Evolutionary conservation across 35 echinoderm and acorn worm genomes (phyloP).

Genomic region (Stichopus chloronotus): DNA sequence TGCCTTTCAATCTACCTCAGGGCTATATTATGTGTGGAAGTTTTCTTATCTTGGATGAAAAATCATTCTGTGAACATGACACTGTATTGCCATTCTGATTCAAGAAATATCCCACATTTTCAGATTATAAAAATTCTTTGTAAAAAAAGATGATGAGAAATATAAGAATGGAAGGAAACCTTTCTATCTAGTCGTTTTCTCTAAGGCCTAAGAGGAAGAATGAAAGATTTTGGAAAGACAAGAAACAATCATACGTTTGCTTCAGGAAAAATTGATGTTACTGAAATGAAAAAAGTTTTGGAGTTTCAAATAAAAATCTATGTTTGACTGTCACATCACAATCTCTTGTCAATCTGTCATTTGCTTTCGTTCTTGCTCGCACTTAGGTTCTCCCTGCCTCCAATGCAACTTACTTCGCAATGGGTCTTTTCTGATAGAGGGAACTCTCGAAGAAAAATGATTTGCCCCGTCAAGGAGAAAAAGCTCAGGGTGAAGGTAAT

Average conservation of each 20-base stretch:
- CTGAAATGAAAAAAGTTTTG: not conserved
- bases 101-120: not conserved
- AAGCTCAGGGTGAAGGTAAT: constrained; percentile 86
- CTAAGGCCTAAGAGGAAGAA: constrained; percentile 3
- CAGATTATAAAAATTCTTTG: not conserved
- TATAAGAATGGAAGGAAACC: not conserved
- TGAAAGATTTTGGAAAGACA: not conserved
- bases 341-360: not conserved
- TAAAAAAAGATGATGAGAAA: not conserved
- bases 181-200: not conserved
- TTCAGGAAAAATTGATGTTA: not conserved
- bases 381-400: constrained; percentile 76
- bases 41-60: no score
- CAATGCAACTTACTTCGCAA: constrained; percentile 67
- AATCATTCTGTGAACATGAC: no score
- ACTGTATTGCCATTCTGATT: not conserved
- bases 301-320: not conserved
- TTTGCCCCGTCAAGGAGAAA: constrained; percentile 92
- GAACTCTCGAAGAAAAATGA: constrained; percentile 67
- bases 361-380: constrained; percentile 41
- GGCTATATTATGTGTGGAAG: no score
- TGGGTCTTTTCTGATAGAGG: constrained; percentile 75
- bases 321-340: not conserved
- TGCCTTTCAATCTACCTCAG: no score
- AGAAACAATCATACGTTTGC: not conserved